A percentile compares a stretch with the other conserved stretches of the same genome.
These are phyloP conservation scores for Cairina moschata DNA, from an alignment of 2,113 vertebrate genomes.

Conservation along the genomic window DNA sequence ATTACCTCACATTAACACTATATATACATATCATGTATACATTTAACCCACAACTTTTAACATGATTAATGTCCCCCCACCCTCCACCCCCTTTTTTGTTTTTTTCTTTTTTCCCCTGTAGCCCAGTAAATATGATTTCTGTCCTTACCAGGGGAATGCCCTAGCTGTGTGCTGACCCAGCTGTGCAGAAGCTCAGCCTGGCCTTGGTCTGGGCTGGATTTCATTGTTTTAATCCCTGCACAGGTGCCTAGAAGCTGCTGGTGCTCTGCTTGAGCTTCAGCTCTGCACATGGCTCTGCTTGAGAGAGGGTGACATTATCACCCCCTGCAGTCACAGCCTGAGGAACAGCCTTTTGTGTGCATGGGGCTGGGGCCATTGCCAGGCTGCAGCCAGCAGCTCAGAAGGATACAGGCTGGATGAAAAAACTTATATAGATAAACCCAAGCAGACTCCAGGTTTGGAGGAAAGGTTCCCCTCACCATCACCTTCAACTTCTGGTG, in stretches of 20 bases:
- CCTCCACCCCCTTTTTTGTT: too few species aligned
- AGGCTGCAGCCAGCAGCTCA: not conserved
- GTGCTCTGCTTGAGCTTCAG: not conserved
- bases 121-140: not conserved
- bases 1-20: too few species aligned
- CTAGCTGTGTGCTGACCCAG: not conserved
- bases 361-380: not conserved
- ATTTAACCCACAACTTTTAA: not conserved
- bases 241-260: not conserved
- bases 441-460: not conserved
- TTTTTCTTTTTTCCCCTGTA: not conserved
- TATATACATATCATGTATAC: not conserved
- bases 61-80: not conserved
- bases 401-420: not conserved
- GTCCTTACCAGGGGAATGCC: fast-evolving
- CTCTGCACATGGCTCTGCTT: fast-evolving
- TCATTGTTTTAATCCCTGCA: fast-evolving
- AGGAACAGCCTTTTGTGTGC: not conserved
- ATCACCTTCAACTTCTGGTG: not conserved
- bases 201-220: not conserved
- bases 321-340: not conserved
- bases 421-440: not conserved
- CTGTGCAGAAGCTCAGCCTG: not conserved
- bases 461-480: fast-evolving
- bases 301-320: fast-evolving